phyloP scores from a whole-genome alignment of 1,140 invertebrate genomes.

The Chironomus tepperi region DNA sequence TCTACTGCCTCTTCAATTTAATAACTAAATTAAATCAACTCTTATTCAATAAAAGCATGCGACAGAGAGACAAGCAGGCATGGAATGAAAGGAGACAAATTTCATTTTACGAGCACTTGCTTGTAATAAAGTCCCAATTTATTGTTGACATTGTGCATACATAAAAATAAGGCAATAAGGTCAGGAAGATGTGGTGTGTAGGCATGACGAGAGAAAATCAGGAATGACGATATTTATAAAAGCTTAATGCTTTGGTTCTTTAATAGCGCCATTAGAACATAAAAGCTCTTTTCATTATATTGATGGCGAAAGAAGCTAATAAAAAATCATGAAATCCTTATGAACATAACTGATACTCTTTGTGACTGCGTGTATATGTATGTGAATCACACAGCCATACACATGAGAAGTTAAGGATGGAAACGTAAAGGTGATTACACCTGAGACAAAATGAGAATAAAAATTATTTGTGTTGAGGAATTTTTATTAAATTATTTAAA shows the following conservation, averaged over 20 bases:
- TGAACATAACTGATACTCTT: background rate
- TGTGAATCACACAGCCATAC: too few relatives aligned
- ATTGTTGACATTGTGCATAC: background rate
- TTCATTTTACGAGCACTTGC: background rate
- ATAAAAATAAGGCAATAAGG: background rate
- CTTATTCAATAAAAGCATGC: background rate
- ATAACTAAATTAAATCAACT: constrained; percentile 2
- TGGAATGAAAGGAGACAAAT: background rate
- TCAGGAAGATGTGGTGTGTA: background rate
- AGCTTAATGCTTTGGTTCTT: background rate
- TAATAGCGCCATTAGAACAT: background rate
- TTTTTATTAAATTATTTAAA: too few relatives aligned
- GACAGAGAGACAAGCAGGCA: background rate
- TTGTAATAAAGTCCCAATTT: constrained; percentile 17
- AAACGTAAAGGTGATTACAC: background rate
- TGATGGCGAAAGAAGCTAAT: background rate
- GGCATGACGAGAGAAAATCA: background rate
- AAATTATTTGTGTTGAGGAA: too few relatives aligned
- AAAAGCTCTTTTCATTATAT: background rate
- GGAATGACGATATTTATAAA: constrained; percentile 5
- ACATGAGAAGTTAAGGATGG: too few relatives aligned
- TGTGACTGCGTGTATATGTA: too few relatives aligned
- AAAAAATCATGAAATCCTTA: background rate
- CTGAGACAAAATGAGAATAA: background rate
- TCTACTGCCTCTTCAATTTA: background rate